Evolutionary conservation across 64 coral and sea anemone genomes (phyloP).

Genomic region (Orbicella faveolata): DNA sequence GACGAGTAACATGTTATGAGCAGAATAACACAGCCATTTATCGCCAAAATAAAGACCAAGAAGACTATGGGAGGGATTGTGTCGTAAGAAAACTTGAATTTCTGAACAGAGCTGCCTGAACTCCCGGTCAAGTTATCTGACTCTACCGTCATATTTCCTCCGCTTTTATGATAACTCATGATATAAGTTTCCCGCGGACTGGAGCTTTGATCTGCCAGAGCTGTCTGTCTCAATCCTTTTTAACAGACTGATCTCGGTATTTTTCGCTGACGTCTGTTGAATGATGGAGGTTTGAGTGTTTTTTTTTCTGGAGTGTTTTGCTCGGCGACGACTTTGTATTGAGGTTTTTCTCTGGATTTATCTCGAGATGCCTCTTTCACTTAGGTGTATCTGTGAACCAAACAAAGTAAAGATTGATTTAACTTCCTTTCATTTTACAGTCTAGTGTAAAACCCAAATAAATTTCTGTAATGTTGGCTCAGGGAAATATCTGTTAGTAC

Average conservation of each 20-base stretch:
- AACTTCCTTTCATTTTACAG: neutral
- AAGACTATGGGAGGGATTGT: constrained; percentile 20
- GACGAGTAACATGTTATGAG: constrained; percentile 16
- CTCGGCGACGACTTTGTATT: neutral
- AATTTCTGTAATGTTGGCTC: neutral
- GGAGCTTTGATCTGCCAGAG: neutral
- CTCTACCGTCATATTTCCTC: neutral
- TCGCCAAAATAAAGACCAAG: constrained; percentile 25
- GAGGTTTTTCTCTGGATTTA: neutral
- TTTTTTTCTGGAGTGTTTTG: neutral
- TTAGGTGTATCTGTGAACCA: neutral
- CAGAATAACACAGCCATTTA: constrained; percentile 35
- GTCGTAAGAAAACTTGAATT: neutral
- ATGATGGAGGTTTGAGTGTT: neutral
- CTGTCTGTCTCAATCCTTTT: neutral
- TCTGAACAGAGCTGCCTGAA: neutral
- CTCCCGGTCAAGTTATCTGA: neutral
- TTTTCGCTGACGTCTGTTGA: neutral
- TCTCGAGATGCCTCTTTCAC: neutral
- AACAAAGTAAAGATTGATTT: neutral
- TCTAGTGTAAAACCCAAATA: neutral
- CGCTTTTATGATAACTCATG: neutral
- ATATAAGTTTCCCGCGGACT: neutral
- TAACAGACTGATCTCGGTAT: neutral
- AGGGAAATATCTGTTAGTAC: neutral